A percentile compares a stretch with the other conserved stretches of the same genome.
Evolutionary conservation across 2,113 vertebrate species (phyloP).

Genomic region (Ibidorhyncha struthersii): DNA sequence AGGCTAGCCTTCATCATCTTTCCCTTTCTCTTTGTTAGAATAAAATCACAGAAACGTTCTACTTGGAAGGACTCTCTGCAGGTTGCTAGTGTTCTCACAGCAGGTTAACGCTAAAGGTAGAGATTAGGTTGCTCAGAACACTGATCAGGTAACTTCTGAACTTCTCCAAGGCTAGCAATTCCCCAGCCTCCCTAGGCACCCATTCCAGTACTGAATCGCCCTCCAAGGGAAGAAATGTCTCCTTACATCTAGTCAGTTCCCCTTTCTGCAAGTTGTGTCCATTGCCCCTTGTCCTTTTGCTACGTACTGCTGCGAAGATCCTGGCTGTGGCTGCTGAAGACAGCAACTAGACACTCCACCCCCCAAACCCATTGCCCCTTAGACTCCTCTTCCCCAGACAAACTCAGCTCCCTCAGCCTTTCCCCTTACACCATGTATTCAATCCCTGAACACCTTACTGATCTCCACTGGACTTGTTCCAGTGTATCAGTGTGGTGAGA

Average conservation of each 20-base stretch:
- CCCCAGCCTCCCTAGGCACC: neutral
- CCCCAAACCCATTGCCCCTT: neutral
- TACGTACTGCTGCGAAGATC: neutral
- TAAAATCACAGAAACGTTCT: neutral
- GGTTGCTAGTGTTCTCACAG: neutral
- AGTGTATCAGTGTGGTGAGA: neutral
- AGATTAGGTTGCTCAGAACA: neutral
- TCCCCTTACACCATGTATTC: neutral
- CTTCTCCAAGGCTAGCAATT: neutral
- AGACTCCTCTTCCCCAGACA: neutral
- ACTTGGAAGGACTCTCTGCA: neutral
- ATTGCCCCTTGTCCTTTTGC: neutral
- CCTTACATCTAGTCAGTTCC: neutral
- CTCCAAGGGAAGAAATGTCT: neutral
- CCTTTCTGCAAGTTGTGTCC: neutral
- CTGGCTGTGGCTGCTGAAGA: neutral
- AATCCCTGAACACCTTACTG: neutral
- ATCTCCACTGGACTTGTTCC: neutral
- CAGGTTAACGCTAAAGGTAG: neutral
- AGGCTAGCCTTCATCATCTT: neutral
- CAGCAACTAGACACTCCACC: neutral
- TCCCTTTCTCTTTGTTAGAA: neutral
- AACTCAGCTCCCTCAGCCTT: neutral
- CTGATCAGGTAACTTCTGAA: neutral
- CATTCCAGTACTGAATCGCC: neutral